Base-by-base conservation (phyloP, 2,888 invertebrate species). In the Chrysopilus asiliformis region DNA sequence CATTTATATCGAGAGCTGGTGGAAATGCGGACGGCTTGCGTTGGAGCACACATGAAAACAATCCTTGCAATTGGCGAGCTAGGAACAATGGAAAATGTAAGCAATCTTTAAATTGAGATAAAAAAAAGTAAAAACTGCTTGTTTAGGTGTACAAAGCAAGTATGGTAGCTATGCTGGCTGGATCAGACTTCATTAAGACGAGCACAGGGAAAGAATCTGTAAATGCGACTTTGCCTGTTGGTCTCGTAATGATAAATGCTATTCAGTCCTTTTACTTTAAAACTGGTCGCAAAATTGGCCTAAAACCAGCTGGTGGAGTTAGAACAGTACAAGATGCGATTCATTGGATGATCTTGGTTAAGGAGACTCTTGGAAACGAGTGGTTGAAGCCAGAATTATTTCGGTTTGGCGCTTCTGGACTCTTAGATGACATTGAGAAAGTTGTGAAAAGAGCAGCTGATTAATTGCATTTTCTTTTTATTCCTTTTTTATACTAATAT, bases 241-340 rank as follows among this genome's bases (percentile, higher is more conserved):
- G 93, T 1, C 67, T 93, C 34, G 81, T 94, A 2, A 98, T 98
- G 97, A 83, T 87, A 47, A 66, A 81, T 51, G 97, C 95, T 16
- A 95, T 99, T 44, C 69, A 78, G 42, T 79, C 81, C 45, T 90
- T 77, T 53, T 67, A 79, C 50, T 62, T 70, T 6, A 65, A 66
- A 51, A 85, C 84, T 20, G 79, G 81, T 12, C 66, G 66, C 47
- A 79, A 74, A 68, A 80, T 97, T 43, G 98, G 98, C 3, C 72
- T 99, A 39, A 99, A 99, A 65, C 94, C 98, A 14, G 98, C 98
- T 14, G 98, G 98, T 12, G 98, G 98, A 7, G 86, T 98, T 30
- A 73, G 82, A 44, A 85, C 84, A 0, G 72, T 79, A 1, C 70
- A 72, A 31, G 93, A 97, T 57, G 85, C 90, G 0, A 68, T 94